A percentile compares a stretch with the other conserved stretches of the same genome.
Conservation (phyloP, 2,113 vertebrate genomes). For the Cryptomyrus ogoouensis region DNA sequence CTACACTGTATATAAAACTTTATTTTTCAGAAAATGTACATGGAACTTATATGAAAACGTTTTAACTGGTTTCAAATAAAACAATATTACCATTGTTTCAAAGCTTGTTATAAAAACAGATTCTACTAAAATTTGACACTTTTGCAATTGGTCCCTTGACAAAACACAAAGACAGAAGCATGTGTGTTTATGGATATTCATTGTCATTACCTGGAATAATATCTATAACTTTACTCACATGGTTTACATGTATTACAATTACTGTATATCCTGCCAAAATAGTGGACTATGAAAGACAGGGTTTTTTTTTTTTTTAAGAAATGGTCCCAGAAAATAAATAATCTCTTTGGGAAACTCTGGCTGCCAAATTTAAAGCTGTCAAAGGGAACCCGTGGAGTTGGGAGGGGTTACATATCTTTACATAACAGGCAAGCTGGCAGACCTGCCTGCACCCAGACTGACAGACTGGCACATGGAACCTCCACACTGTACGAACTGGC, state of each 20-base stretch:
- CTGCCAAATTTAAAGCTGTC: conserved; percentile 50
- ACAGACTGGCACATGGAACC: conserved; percentile 43
- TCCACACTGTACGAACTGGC: conserved; percentile 52
- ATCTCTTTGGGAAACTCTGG: conserved; percentile 43
- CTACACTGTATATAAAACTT: neutral
- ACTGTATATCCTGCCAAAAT: neutral
- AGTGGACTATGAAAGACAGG: neutral
- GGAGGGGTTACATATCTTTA: conserved; percentile 58
- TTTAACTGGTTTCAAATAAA: neutral
- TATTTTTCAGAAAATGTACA: neutral
- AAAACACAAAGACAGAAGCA: neutral
- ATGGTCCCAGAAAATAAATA: neutral
- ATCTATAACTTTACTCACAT: neutral
- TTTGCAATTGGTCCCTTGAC: neutral
- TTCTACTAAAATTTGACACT: neutral
- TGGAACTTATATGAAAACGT: neutral
- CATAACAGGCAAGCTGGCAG: conserved; percentile 60
- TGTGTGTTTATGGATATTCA: neutral
- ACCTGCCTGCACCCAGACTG: conserved; percentile 48
- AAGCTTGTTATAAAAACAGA: neutral
- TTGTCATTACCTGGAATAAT: neutral
- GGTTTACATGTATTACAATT: neutral
- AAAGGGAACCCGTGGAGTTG: conserved; percentile 55
- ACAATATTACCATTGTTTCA: neutral
- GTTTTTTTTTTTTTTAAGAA: neutral